Evolutionary conservation across 2,113 vertebrate species (phyloP), one percentile per base, ranked within the genome.

Genomic region (rabbit (Oryctolagus cuniculus)): DNA sequence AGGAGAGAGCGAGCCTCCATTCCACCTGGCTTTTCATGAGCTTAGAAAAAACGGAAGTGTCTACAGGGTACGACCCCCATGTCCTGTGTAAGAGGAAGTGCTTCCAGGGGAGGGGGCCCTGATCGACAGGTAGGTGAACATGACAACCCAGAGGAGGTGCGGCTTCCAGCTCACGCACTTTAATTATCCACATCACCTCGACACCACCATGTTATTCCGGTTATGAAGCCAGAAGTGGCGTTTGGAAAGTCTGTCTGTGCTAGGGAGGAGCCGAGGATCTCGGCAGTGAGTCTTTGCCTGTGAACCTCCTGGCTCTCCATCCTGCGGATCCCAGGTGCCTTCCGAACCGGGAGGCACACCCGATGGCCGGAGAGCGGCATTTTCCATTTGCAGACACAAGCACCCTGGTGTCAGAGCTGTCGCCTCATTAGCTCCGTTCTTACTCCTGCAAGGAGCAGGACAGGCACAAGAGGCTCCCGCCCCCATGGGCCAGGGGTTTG

Each of bases 351-450:
- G 53, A 21, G 86, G 24, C 64, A 85, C 58, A 69, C 64, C 72
- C 64, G 34, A 49, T 74, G 53, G 91, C 85, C 87, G 19, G 66
- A 91, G 79, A 80, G 80, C 63, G 58, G 64, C 58, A 11, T 53
- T 83, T 96, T 79, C 67, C 93, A 95, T 80, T 82, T 69, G 69
- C 89, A 89, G 74, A 92, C 83, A 88, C 12, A 17, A 95, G 96
- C 51, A 86, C 64, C 1, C 82, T 55, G 66, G 85, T 4, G 2
- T 36, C 38, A 4, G 69, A 38, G 80, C 89, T 87, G 93, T 91
- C 1, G 5, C 80, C 83, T 96, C 69, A 93, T 96, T 91, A 87
- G 44, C 44, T 44, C 44, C 44, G 44, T 44, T 6, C 44, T 44
- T 6, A 44, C 44, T 44, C 44, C 44, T 5, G 44, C 44, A 58